These are phyloP conservation scores for Panagrolaimus sp. DNA, from an alignment of 1,140 invertebrate genomes.

Conservation along the genomic window DNA sequence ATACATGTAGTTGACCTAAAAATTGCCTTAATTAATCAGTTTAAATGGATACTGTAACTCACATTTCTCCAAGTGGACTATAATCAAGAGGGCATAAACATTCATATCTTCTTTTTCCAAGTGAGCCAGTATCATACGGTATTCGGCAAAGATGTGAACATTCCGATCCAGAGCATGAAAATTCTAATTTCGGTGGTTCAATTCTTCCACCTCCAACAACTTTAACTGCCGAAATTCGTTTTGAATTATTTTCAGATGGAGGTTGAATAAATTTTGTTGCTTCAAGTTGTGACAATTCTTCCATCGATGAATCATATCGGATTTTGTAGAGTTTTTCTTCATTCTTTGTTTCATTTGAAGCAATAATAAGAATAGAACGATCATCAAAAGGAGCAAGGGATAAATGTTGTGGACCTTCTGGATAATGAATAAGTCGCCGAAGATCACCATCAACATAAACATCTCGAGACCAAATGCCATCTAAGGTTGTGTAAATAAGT, in stretches of 20 bases:
- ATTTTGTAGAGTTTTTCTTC: conserved; percentile 13
- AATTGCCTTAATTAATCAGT: not conserved
- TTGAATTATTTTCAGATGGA: conserved; percentile 2
- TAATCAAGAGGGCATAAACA: not conserved
- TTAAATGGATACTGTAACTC: not conserved
- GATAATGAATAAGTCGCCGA: conserved; percentile 4
- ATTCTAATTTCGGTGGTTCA: not conserved
- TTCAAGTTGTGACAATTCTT: not conserved
- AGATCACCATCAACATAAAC: conserved; percentile 22
- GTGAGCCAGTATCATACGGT: conserved; percentile 8
- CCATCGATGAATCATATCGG: not conserved
- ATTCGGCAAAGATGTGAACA: conserved; percentile 14
- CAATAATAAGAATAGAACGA: conserved; percentile 8
- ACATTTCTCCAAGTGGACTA: not conserved
- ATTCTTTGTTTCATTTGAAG: not conserved
- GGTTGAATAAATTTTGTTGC: too few species aligned
- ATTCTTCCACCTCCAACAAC: conserved; percentile 14
- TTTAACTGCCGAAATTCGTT: not conserved
- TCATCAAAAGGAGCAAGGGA: conserved; percentile 14
- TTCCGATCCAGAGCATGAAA: not conserved
- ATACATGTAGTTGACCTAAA: conserved; percentile 4
- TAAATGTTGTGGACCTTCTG: not conserved
- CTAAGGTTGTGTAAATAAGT: conserved; percentile 18
- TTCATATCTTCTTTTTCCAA: not conserved
- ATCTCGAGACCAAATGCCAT: conserved; percentile 21